Evolutionary conservation across 2,888 invertebrate species (phyloP), one percentile per base, ranked within the genome.

Genomic region (Lypha dubia): DNA sequence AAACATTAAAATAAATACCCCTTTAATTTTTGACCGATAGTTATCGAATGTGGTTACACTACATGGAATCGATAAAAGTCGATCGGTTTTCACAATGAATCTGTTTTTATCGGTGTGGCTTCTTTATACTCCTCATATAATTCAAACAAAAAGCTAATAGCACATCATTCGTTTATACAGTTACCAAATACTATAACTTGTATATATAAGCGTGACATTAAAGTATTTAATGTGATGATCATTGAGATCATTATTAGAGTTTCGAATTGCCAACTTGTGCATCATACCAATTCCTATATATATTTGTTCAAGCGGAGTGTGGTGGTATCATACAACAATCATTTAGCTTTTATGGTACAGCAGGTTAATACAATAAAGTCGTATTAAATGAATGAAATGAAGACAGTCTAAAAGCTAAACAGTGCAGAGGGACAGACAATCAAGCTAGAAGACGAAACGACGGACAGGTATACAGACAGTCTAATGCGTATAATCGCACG

Each of bases 281-380:
- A 44, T 63, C 20, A 17, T 44, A 58, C 65, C 44, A 67, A 15
- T 62, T 74, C 53, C 49, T 51, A 24, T 28, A 32, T 79, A 24
- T 28, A 32, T 79, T 35, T 13, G 20, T 24, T 60, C 32, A 4
- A 70, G 60, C 20, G 62, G 28, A 62, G 44, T 71, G 35, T 44
- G 70, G 44, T 82, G 74, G 84, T 79, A 58, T 49, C 53, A 70
- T 65, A 44, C 84, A 86, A 79, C 79, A 77, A 70, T 79, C 76
- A 74, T 80, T 85, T 80, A 82, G 85, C 85, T 86, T 85, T 80
- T 80, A 74, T 81, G 83, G 76, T 83, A 44, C 75, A 84, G 73
- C 80, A 81, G 81, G 77, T 84, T 84, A 77, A 74, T 56, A 77
- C 77, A 74, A 84, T 81, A 84, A 84, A 84, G 73, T 68, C 73